Conservation (phyloP, 2,888 invertebrate genomes). For the Selenia dentaria region DNA sequence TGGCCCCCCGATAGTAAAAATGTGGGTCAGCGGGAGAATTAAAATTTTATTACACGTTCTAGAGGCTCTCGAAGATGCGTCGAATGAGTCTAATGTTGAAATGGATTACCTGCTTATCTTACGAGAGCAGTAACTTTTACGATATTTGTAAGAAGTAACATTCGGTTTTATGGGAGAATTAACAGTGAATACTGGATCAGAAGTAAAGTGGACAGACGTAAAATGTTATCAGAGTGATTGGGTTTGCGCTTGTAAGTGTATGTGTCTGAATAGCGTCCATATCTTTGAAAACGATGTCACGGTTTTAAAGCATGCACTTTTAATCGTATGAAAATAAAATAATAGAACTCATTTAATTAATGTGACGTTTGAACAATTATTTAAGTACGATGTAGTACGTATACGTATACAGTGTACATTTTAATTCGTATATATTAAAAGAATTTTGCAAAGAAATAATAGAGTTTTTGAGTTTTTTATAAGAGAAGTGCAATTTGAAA, state of each 20-base stretch:
- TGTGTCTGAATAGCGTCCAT: too few relatives aligned
- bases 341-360: too few relatives aligned
- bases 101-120: conserved; percentile 52
- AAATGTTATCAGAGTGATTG: conserved; percentile 17
- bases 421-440: too few relatives aligned
- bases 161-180: conserved; percentile 40
- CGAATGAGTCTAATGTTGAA: conserved; percentile 43
- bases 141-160: conserved; percentile 40
- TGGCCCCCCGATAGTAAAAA: conserved; percentile 61
- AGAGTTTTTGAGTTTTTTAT: too few relatives aligned
- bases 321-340: too few relatives aligned
- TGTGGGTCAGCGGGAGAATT: conserved; percentile 65
- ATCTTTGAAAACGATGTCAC: too few relatives aligned
- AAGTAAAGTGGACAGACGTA: conserved; percentile 10
- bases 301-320: too few relatives aligned
- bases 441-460: too few relatives aligned
- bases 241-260: not conserved
- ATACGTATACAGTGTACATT: too few relatives aligned
- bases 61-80: conserved; percentile 47
- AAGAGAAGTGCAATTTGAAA: too few relatives aligned
- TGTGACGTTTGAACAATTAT: too few relatives aligned
- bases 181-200: conserved; percentile 23
- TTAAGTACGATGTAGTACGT: too few relatives aligned
- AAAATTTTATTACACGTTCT: conserved; percentile 60
- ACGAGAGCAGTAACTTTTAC: conserved; percentile 46